Conservation (phyloP, 2,888 invertebrate genomes). For the Cylloceria caligata region DNA sequence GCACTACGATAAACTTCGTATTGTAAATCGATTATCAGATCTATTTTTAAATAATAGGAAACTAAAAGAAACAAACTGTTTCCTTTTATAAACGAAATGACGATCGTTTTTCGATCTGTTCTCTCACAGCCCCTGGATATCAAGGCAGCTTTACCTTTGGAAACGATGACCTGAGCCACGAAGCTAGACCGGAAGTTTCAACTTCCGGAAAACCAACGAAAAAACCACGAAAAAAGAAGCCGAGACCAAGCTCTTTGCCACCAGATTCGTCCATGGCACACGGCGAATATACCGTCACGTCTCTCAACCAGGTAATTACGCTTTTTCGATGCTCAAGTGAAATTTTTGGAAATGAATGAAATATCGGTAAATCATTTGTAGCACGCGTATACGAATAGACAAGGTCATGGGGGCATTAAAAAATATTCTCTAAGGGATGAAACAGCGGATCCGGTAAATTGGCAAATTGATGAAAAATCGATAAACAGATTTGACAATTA, state of each 20-base stretch:
- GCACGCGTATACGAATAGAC: slow-evolving; percentile 10
- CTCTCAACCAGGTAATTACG: slow-evolving; percentile 79
- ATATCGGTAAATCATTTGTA: slow-evolving; percentile 14
- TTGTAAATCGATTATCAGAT: background rate
- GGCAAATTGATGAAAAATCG: slow-evolving; percentile 35
- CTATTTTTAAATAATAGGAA: background rate
- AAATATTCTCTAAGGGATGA: slow-evolving; percentile 26
- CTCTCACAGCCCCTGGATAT: slow-evolving; percentile 75
- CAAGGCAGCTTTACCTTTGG: slow-evolving; percentile 75
- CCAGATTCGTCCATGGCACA: slow-evolving; percentile 78
- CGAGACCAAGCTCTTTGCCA: slow-evolving; percentile 76
- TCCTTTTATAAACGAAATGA: background rate
- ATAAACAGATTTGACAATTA: background rate
- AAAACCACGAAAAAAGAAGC: slow-evolving; percentile 78
- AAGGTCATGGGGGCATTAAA: background rate
- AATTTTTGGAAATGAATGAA: background rate
- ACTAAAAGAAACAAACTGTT: background rate
- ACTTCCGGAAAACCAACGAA: slow-evolving; percentile 77
- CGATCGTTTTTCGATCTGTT: background rate
- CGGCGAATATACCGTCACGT: slow-evolving; percentile 81
- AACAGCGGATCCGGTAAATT: background rate
- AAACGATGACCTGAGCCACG: slow-evolving; percentile 80
- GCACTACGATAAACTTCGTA: background rate
- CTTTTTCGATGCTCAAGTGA: background rate
- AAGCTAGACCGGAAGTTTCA: slow-evolving; percentile 76